A percentile compares a stretch with the other conserved stretches of the same genome.
Evolutionary conservation across 1,140 invertebrate species (phyloP).

Genomic region (Hermetia illucens): DNA sequence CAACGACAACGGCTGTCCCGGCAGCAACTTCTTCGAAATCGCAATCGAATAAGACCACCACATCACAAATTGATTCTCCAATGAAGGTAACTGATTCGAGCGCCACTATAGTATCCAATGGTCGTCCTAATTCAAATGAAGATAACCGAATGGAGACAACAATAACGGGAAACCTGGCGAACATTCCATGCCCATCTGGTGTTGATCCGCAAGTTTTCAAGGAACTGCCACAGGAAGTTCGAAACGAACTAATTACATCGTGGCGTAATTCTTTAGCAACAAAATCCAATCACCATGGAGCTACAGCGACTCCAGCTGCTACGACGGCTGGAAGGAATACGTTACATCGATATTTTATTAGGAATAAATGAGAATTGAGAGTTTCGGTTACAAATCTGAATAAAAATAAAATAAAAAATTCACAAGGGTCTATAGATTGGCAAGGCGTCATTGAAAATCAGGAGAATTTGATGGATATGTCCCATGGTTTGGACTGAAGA

Average conservation of each 20-base stretch:
- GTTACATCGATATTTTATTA: slow-evolving; percentile 45
- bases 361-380: slow-evolving; percentile 39
- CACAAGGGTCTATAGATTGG: no score
- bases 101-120: no score
- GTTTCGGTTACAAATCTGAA: no score
- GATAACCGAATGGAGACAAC: no score
- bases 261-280: slow-evolving; percentile 37
- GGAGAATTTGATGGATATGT: no score
- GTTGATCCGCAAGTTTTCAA: slow-evolving; percentile 44
- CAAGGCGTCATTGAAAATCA: no score
- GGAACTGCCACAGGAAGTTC: slow-evolving; percentile 42
- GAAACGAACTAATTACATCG: slow-evolving; percentile 43
- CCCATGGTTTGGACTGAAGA: no score
- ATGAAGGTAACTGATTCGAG: no score
- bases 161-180: slow-evolving; percentile 12
- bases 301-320: slow-evolving; percentile 10
- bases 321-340: slow-evolving; percentile 35
- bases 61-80: no score
- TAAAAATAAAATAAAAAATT: no score
- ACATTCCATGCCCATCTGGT: slow-evolving; percentile 34
- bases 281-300: slow-evolving; percentile 7
- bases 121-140: no score
- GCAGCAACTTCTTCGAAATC: slow-evolving; percentile 30
- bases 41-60: slow-evolving; percentile 5
- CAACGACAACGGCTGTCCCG: slow-evolving; percentile 30